phyloP scores from a whole-genome alignment of 1,140 invertebrate species.

The Papilio polytes region DNA sequence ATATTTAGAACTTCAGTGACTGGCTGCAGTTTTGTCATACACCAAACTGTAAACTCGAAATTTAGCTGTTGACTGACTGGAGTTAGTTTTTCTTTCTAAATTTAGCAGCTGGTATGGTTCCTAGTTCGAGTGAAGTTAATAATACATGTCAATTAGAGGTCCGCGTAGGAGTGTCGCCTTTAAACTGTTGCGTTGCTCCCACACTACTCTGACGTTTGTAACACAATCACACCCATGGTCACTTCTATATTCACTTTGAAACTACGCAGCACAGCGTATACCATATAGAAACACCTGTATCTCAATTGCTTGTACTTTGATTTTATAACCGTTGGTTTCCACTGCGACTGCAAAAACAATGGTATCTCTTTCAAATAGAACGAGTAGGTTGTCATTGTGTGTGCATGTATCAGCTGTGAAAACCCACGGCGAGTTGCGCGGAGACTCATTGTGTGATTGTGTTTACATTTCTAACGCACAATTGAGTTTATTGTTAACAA shows the following conservation, averaged over 20 bases:
- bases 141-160: constrained; percentile 84
- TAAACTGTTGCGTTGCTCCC: constrained; percentile 57
- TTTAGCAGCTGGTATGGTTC: constrained; percentile 84
- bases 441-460: constrained; percentile 49
- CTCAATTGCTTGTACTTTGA: too few relatives aligned
- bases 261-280: constrained; percentile 30
- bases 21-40: constrained; percentile 25
- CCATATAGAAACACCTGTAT: too few relatives aligned
- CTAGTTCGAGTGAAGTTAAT: constrained; percentile 84
- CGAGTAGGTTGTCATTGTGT: not conserved
- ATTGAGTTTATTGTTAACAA: constrained; percentile 75
- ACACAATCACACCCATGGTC: constrained; percentile 31
- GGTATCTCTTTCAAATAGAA: not conserved
- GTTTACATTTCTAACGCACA: constrained; percentile 74
- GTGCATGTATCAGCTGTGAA: too few relatives aligned
- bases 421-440: not conserved
- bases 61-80: constrained; percentile 68
- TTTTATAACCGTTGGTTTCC: too few relatives aligned
- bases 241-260: not conserved
- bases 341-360: too few relatives aligned
- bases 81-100: constrained; percentile 76
- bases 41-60: constrained; percentile 35
- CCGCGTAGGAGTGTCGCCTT: constrained; percentile 80
- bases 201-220: constrained; percentile 41
- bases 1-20: constrained; percentile 8